Base-by-base conservation (phyloP, 2,888 invertebrate genomes). In the Hypolimnas misippus region DNA sequence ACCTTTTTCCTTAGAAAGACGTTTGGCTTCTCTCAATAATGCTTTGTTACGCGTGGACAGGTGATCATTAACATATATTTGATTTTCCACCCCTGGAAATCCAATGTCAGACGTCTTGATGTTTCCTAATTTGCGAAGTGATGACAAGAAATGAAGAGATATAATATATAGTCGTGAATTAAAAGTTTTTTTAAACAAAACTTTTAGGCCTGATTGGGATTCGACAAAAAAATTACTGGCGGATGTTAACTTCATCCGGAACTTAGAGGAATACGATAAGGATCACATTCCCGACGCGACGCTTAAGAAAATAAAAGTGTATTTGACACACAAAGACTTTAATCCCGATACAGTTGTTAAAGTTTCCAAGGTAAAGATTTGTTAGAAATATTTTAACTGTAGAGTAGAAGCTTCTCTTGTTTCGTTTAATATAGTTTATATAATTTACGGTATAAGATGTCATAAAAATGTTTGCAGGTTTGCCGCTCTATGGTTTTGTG, bases 401-500 rank as follows among this genome's bases (percentile, higher is more conserved):
- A n/a, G n/a, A n/a, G n/a, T n/a, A n/a, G n/a, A n/a, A n/a, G n/a
- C n/a, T n/a, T n/a, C n/a, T n/a, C n/a, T n/a, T n/a, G n/a, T n/a
- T n/a, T n/a, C n/a, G n/a, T n/a, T n/a, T n/a, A n/a, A n/a, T n/a
- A n/a, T n/a, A n/a, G n/a, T n/a, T n/a, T n/a, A n/a, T n/a, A n/a
- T n/a, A n/a, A n/a, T n/a, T n/a, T n/a, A n/a, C n/a, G 5, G 44
- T 8, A 29, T 54, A 5, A 12, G 0, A 33, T 33, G 12, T 25
- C 7, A 0, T 35, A 19, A 7, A 8, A 33, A 33, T 42, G 42
- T 52, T 96, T 96, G 3, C 94, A 96, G 93, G 98, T 97, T 0
- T 97, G 98, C 77, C 96, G 95, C 72, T 98, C 97, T 7, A 95
- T 98, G 89, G 97, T 98, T 72, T 93, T 98, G 82, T 98, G 98